A percentile compares a stretch with the other conserved stretches of the same genome.
phyloP scores from a whole-genome alignment of 2,888 invertebrate genomes.

The Operophtera brumata region DNA sequence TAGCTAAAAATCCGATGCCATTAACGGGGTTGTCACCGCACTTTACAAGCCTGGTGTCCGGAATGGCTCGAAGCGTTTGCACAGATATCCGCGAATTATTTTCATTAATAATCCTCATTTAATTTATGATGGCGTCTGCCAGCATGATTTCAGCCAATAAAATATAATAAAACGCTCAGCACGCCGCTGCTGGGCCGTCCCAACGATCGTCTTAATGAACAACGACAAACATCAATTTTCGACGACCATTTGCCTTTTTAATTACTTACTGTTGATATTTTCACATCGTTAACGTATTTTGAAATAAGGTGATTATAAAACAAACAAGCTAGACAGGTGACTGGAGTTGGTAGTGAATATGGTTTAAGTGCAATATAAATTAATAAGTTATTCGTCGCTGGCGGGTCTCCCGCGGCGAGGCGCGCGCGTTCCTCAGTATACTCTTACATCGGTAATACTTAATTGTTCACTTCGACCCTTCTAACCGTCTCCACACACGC shows the following conservation, averaged over 20 bases:
- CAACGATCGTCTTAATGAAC: slow-evolving; percentile 57
- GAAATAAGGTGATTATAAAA: slow-evolving; percentile 68
- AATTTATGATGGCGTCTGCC: slow-evolving; percentile 47
- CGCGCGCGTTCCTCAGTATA: slow-evolving; percentile 37
- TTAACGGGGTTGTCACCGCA: slow-evolving; percentile 47
- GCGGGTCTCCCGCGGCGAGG: slow-evolving; percentile 59
- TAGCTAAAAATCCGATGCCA: slow-evolving; percentile 46
- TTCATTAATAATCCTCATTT: slow-evolving; percentile 47
- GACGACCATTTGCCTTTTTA: slow-evolving; percentile 69
- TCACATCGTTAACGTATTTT: slow-evolving; percentile 73
- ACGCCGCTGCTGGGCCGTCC: slow-evolving; percentile 35
- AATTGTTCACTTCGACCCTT: slow-evolving; percentile 38
- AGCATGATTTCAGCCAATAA: slow-evolving; percentile 54
- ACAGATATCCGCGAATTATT: slow-evolving; percentile 43
- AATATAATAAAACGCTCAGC: slow-evolving; percentile 69
- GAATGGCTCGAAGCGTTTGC: slow-evolving; percentile 20
- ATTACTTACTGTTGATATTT: slow-evolving; percentile 76
- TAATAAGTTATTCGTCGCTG: slow-evolving; percentile 70
- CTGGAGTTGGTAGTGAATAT: slow-evolving; percentile 64
- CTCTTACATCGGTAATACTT: slow-evolving; percentile 42
- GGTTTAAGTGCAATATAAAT: slow-evolving; percentile 74
- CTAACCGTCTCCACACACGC: slow-evolving; percentile 29
- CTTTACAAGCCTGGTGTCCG: slow-evolving; percentile 33
- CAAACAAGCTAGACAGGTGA: slow-evolving; percentile 76
- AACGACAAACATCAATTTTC: slow-evolving; percentile 63